Percentiles rank a stretch among this genome's conserved stretches.
Evolutionary conservation across 2,888 invertebrate genomes (phyloP).

Genomic region (Diachrysia chrysitis): DNA sequence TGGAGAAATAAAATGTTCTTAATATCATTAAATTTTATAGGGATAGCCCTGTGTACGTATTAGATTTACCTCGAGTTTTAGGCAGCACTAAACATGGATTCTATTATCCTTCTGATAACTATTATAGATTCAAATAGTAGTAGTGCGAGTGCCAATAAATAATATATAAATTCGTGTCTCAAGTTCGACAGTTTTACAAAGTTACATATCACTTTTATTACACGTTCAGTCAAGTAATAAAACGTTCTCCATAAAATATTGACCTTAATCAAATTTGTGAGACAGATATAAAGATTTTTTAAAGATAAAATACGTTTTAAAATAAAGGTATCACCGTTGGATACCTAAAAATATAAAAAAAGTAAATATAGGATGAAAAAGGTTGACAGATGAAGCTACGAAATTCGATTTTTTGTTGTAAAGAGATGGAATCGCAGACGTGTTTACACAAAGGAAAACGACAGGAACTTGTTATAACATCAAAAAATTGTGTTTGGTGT

Average conservation of each 20-base stretch:
- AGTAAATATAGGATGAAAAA: constrained; percentile 41
- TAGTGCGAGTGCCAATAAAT: too few relatives aligned
- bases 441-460: constrained; percentile 50
- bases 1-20: constrained; percentile 40
- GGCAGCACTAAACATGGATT: constrained; percentile 33
- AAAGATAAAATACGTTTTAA: constrained; percentile 4
- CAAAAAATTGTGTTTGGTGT: constrained; percentile 35
- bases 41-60: constrained; percentile 12
- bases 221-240: constrained; percentile 42
- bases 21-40: constrained; percentile 40
- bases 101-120: constrained; percentile 42
- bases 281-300: constrained; percentile 23
- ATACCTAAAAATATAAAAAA: neutral
- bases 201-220: constrained; percentile 47
- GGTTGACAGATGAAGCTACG: constrained; percentile 58
- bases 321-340: neutral
- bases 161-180: constrained; percentile 26
- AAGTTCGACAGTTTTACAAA: constrained; percentile 35
- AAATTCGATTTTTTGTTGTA: constrained; percentile 62
- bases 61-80: constrained; percentile 23
- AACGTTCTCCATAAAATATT: constrained; percentile 47
- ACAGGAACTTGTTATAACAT: constrained; percentile 18
- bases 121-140: constrained; percentile 37
- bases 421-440: constrained; percentile 40
- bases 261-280: constrained; percentile 25